phyloP scores from a whole-genome alignment of 2,113 vertebrate genomes.

The Microcebus griseorufus region DNA sequence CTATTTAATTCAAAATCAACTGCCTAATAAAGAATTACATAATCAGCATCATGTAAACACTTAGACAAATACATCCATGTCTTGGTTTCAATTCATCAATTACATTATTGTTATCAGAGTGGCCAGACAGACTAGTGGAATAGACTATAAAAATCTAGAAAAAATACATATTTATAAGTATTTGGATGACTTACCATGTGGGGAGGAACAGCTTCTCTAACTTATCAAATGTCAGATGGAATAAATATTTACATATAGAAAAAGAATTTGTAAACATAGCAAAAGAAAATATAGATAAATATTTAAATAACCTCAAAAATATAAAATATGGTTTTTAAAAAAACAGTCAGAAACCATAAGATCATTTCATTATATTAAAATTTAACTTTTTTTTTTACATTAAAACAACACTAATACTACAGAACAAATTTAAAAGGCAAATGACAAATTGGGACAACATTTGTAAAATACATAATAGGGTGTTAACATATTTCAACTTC shows the following conservation, averaged over 20 bases:
- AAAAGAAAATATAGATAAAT: background rate
- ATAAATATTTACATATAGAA: slow-evolving; percentile 5
- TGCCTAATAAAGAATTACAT: background rate
- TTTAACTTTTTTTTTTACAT: background rate
- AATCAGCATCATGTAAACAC: background rate
- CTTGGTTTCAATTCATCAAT: background rate
- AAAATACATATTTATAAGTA: background rate
- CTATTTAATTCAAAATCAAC: background rate
- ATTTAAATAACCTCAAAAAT: background rate
- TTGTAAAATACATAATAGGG: background rate
- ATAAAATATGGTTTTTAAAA: background rate
- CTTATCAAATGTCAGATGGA: background rate
- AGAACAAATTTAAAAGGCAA: slow-evolving; percentile 13
- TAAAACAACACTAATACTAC: background rate
- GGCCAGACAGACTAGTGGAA: background rate
- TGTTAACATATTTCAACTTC: background rate
- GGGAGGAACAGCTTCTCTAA: background rate
- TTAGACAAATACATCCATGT: background rate
- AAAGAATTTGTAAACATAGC: background rate
- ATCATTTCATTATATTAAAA: background rate
- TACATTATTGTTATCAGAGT: background rate
- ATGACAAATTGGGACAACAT: background rate
- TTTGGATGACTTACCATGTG: background rate
- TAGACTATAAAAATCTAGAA: background rate
- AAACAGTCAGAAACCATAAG: background rate